Conservation (phyloP, 1,140 invertebrate species). For the Caerostris extrusa region DNA sequence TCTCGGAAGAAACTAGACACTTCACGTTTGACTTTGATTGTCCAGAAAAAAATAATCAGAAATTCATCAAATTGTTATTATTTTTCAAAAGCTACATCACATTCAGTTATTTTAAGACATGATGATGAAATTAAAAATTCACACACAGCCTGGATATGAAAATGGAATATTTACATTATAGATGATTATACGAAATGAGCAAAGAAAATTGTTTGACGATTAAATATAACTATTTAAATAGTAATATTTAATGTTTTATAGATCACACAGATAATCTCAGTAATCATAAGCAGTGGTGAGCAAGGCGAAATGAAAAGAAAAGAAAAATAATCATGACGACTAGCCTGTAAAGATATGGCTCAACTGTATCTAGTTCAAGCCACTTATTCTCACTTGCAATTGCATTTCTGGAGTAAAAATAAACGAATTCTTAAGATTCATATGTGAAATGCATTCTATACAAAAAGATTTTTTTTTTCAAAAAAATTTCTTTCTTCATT, state of each 20-base stretch:
- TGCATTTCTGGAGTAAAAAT: constrained; percentile 1
- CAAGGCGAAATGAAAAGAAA: constrained; percentile 3
- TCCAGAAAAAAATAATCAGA: not conserved
- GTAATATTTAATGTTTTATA: not conserved
- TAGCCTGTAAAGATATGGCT: not conserved
- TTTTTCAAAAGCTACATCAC: not conserved
- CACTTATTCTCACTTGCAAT: constrained; percentile 40
- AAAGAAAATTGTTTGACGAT: not conserved
- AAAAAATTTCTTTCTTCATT: not conserved
- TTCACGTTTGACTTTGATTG: not conserved
- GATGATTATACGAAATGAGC: not conserved
- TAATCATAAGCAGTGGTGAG: not conserved
- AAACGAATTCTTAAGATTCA: not conserved
- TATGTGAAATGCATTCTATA: not conserved
- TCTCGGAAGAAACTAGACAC: no score
- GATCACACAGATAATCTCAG: constrained; percentile 6
- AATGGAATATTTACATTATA: constrained; percentile 33
- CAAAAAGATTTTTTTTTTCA: not conserved
- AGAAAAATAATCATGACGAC: not conserved
- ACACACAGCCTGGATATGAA: constrained; percentile 33
- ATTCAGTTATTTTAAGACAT: not conserved
- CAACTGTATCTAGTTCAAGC: constrained; percentile 18
- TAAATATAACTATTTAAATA: not conserved
- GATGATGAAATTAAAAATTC: constrained; percentile 1
- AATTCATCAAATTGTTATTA: not conserved